phyloP scores from a whole-genome alignment of 2,888 invertebrate genomes.

The Litoditis marina region DNA sequence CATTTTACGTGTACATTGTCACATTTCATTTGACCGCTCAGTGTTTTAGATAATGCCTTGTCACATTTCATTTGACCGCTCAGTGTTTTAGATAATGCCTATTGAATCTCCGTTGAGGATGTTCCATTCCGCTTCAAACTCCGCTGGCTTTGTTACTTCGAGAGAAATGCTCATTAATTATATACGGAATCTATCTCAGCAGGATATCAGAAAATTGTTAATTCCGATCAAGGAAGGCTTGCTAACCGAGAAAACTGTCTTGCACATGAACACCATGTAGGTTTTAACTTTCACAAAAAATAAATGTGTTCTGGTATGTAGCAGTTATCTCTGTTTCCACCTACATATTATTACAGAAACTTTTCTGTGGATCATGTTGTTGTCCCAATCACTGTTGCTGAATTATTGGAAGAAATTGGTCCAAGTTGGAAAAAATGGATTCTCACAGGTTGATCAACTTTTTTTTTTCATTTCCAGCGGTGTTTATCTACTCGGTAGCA shows the following conservation, averaged over 20 bases:
- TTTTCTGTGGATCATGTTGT: conserved; percentile 52
- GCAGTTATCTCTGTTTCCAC: background rate
- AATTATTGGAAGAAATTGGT: conserved; percentile 40
- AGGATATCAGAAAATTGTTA: conserved; percentile 34
- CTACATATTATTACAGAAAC: conserved; percentile 39
- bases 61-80: no score
- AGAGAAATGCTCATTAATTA: conserved; percentile 38
- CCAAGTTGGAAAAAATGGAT: conserved; percentile 50
- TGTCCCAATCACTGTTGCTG: conserved; percentile 39
- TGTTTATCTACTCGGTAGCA: no score
- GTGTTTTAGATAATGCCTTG: no score
- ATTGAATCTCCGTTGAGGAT: no score
- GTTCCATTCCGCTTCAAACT: conserved; percentile 35
- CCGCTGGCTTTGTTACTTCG: conserved; percentile 33
- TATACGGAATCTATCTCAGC: conserved; percentile 38
- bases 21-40: no score
- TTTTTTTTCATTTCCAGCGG: no score
- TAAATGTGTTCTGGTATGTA: background rate
- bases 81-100: no score
- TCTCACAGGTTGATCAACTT: conserved; percentile 31
- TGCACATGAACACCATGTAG: conserved; percentile 48
- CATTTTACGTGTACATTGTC: no score
- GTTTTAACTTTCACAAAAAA: no score
- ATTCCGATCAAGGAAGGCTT: conserved; percentile 45
- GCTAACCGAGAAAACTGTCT: conserved; percentile 45